Evolutionary conservation across 2,888 invertebrate species (phyloP).

Genomic region (Neoascia interrupta): DNA sequence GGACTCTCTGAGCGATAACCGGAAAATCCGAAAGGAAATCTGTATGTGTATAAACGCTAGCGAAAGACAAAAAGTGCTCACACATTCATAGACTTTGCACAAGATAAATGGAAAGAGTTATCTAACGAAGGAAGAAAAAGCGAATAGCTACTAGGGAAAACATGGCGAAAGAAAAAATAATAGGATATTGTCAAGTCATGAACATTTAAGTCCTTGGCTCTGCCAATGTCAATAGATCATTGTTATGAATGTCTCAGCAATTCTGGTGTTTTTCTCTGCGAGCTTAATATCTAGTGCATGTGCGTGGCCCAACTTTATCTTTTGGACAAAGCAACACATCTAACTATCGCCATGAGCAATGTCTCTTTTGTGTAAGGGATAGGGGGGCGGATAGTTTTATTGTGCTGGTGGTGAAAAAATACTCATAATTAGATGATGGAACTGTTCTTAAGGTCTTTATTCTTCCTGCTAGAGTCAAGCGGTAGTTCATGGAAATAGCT

Average conservation of each 20-base stretch:
- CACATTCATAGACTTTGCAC: constrained; percentile 39
- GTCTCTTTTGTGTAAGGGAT: constrained; percentile 46
- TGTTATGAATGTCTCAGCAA: constrained; percentile 67
- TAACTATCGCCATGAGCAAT: constrained; percentile 39
- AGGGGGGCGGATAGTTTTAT: constrained; percentile 16
- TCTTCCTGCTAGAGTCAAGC: no score
- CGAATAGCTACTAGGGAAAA: background rate
- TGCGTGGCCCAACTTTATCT: no score
- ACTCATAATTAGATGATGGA: constrained; percentile 62
- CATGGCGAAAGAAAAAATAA: constrained; percentile 2
- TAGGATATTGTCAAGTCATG: constrained; percentile 54
- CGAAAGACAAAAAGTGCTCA: constrained; percentile 33
- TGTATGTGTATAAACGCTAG: background rate
- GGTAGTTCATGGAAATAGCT: no score
- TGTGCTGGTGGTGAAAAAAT: constrained; percentile 17
- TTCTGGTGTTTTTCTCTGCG: constrained; percentile 63
- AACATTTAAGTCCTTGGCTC: constrained; percentile 59
- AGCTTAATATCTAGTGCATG: no score
- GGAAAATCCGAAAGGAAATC: constrained; percentile 33
- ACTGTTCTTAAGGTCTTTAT: constrained; percentile 13
- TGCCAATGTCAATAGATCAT: constrained; percentile 64
- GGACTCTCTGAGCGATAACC: constrained; percentile 35
- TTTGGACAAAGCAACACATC: no score
- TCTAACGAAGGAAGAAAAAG: constrained; percentile 10
- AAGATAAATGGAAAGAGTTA: constrained; percentile 61